phyloP scores from a whole-genome alignment of 2,797 vertebrate species.

The Brachyalestes nurse region DNA sequence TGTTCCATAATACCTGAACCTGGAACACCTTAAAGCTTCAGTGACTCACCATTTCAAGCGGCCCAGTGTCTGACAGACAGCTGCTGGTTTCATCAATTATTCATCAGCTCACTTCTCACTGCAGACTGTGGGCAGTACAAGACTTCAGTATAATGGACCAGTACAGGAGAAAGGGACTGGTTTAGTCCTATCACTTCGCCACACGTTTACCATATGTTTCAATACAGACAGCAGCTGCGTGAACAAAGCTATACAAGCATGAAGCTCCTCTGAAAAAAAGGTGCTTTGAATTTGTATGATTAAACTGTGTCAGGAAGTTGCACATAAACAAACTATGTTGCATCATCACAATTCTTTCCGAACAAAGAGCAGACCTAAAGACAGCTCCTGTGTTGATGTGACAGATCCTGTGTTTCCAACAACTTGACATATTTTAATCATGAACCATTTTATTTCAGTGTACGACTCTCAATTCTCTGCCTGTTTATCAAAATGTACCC shows the following conservation, averaged over 20 bases:
- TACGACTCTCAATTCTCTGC: too few species aligned
- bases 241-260: not conserved
- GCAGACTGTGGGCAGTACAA: constrained; percentile 43
- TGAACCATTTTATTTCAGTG: too few species aligned
- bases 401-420: too few species aligned
- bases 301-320: too few species aligned
- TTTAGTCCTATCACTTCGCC: constrained; percentile 24
- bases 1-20: not conserved
- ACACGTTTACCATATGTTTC: constrained; percentile 32
- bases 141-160: constrained; percentile 51
- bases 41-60: constrained; percentile 43
- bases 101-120: constrained; percentile 46
- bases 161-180: constrained; percentile 14
- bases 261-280: not conserved
- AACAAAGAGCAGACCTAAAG: too few species aligned
- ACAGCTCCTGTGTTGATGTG: too few species aligned
- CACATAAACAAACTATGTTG: too few species aligned
- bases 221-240: not conserved
- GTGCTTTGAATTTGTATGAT: too few species aligned
- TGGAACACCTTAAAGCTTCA: constrained; percentile 1
- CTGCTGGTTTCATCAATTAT: constrained; percentile 57
- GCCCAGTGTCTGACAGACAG: constrained; percentile 51
- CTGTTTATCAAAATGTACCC: too few species aligned
- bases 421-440: too few species aligned
- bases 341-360: too few species aligned